These are phyloP conservation scores for Dermochelys coriacea DNA, from an alignment of 2,797 vertebrate genomes.

Conservation along the genomic window DNA sequence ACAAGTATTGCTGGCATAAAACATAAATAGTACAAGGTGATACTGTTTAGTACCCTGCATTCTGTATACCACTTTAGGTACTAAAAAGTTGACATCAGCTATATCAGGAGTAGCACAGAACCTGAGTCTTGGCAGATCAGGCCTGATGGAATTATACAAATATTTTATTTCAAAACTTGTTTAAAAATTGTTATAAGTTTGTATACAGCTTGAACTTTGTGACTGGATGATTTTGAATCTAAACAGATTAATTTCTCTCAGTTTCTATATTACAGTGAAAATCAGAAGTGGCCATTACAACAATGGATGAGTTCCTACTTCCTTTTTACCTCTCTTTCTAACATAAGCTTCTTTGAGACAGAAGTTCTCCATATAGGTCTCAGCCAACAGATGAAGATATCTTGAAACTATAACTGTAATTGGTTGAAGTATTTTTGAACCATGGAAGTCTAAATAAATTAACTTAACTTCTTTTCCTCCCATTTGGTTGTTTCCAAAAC, in stretches of 20 bases:
- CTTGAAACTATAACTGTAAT: neutral
- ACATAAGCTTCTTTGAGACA: neutral
- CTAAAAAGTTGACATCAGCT: neutral
- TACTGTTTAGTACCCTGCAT: neutral
- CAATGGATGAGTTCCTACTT: neutral
- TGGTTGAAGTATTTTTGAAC: neutral
- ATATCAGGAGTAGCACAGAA: neutral
- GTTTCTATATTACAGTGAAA: neutral
- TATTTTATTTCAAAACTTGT: neutral
- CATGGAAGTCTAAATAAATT: neutral
- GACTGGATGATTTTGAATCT: neutral
- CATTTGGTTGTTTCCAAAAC: neutral
- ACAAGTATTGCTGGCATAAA: neutral
- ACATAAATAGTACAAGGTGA: neutral
- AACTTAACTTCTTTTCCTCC: neutral
- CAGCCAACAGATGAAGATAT: neutral
- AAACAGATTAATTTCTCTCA: neutral
- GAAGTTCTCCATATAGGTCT: neutral
- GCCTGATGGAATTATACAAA: neutral
- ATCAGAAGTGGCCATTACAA: neutral
- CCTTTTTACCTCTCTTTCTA: neutral
- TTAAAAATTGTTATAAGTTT: neutral
- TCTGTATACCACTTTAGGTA: neutral
- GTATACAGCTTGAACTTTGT: neutral
- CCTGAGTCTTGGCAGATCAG: neutral